Base-by-base conservation (phyloP, 2,797 vertebrate species). In the Tapera naevia region DNA sequence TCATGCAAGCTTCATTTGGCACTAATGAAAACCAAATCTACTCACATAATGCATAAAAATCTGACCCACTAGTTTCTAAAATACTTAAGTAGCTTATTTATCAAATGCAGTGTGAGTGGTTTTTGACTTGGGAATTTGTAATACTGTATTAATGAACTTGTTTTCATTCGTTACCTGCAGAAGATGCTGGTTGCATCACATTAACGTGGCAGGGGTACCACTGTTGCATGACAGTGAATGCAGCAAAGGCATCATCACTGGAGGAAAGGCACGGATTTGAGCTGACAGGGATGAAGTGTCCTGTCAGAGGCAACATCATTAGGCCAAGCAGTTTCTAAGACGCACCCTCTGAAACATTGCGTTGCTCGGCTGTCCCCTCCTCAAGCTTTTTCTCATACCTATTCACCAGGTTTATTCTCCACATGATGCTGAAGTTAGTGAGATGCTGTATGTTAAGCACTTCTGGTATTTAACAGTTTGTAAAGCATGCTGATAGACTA, bases 1-100 rank as follows among this genome's bases (percentile, higher is more conserved):
- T 96, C 65, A 53, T 79, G 71, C 72, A 78, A 95, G 86, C 84
- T 97, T 97, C 75, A 78, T 96, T 86, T 95, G 90, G 69, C 85
- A 86, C 95, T 97, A 96, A 96, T 95, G 94, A 97, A 97, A 97
- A 96, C 93, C 93, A 97, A 92, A 96, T 96, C 91, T 96, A 73
- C 91, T 88, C 90, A 89, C 54, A 70, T 73, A 92, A 97, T 56
- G 46, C 94, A 95, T 74, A 91, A 96, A 97, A 93, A 94, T 96
- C 88, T 96, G 92, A 78, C 78, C 88, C 67, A 11, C 91, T 91
- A 91, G 60, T 89, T 97, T 94, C 65, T 94, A 70, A 76, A 91
- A 93, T 95, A 87, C 95, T 96, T 88, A 86, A 97, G 87, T 74
- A 96, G 79, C 71, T 93, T 95, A 82, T 94, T 97, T 97, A 53